A percentile compares a stretch with the other conserved stretches of the same genome.
These are phyloP conservation scores for Tiliacea citrago DNA, from an alignment of 2,888 invertebrate species.

Conservation along the genomic window DNA sequence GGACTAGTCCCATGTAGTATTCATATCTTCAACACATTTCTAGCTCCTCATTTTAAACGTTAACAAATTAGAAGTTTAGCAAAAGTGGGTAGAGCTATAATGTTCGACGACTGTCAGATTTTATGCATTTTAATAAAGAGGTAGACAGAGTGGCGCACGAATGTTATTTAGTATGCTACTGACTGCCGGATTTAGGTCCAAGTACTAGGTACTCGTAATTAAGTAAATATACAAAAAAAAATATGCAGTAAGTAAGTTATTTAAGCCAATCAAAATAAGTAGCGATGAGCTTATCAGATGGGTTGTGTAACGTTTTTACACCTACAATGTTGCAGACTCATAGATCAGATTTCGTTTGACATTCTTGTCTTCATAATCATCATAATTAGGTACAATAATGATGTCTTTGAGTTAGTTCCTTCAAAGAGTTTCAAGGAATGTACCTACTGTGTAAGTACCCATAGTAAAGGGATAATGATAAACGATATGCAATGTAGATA, in stretches of 20 bases:
- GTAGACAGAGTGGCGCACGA: neutral
- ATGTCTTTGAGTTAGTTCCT: neutral
- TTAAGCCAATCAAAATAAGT: neutral
- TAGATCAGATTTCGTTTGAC: conserved; percentile 3
- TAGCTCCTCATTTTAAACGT: neutral
- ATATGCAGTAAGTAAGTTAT: neutral
- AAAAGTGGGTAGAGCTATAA: conserved; percentile 19
- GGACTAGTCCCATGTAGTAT: no score
- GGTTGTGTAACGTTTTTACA: neutral
- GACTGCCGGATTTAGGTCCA: neutral
- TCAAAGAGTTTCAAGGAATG: no score
- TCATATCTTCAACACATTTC: no score
- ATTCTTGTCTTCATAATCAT: neutral
- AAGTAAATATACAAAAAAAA: neutral
- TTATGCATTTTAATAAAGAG: neutral
- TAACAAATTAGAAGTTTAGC: neutral
- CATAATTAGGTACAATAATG: no score
- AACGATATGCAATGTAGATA: no score
- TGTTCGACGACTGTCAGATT: neutral
- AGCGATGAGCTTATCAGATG: neutral
- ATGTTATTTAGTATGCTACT: neutral
- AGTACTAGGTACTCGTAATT: neutral
- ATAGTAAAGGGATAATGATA: neutral
- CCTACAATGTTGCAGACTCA: neutral
- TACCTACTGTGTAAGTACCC: no score